Conservation (phyloP, 2,797 vertebrate genomes). For the Intellagama lesueurii region DNA sequence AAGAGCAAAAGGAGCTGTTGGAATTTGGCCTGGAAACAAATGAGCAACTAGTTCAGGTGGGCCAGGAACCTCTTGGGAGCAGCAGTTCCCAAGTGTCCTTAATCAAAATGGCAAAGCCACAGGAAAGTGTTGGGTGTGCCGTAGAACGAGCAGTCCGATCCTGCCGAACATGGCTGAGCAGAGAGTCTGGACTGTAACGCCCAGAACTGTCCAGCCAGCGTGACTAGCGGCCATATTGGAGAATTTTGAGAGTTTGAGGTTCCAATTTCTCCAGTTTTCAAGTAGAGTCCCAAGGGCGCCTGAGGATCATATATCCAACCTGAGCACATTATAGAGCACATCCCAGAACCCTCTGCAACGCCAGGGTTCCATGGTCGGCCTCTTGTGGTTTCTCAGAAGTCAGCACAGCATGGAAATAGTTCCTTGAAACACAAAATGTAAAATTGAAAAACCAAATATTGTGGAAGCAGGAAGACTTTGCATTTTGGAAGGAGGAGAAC, state of each 20-base stretch:
- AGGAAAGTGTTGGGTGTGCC: neutral
- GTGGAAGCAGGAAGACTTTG: neutral
- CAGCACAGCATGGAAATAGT: neutral
- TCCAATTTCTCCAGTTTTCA: too few species aligned
- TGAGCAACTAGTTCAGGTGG: neutral
- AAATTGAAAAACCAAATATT: conserved; percentile 3
- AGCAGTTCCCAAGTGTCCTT: neutral
- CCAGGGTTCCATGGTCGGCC: neutral
- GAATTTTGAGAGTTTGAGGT: too few species aligned
- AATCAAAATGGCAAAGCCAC: neutral
- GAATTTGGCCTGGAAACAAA: neutral
- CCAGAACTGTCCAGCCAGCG: too few species aligned
- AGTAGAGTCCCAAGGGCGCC: too few species aligned
- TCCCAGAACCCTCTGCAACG: neutral
- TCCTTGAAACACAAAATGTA: neutral
- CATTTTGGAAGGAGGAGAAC: too few species aligned
- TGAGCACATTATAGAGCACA: neutral
- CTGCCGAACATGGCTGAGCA: too few species aligned
- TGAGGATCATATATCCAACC: too few species aligned
- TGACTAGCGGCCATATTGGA: too few species aligned
- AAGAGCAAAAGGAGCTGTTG: too few species aligned
- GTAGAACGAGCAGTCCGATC: neutral
- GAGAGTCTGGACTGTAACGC: too few species aligned
- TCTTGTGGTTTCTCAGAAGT: neutral
- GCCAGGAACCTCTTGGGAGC: neutral